Conservation (phyloP, 2,113 vertebrate genomes). For the Nothocercus julius region DNA sequence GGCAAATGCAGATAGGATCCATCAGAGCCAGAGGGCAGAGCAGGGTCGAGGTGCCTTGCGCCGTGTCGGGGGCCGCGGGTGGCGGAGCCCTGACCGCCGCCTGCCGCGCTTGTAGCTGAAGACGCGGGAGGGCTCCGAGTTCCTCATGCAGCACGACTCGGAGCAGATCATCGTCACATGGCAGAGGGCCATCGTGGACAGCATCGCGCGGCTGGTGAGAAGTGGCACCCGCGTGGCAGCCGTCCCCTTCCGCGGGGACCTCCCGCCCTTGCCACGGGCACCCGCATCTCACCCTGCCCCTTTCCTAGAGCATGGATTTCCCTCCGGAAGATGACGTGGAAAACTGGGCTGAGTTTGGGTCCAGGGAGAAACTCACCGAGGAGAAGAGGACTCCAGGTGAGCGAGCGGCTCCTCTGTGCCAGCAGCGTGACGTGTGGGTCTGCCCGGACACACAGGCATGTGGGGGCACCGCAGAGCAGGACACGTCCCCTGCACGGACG, state of each 20-base stretch:
- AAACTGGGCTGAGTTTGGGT: constrained; percentile 42
- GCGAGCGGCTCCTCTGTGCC: background rate
- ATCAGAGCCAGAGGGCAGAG: background rate
- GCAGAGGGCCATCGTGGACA: constrained; percentile 85
- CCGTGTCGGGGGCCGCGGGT: accelerated
- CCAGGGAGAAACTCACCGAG: constrained; percentile 80
- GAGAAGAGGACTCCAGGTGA: constrained; percentile 79
- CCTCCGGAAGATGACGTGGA: constrained; percentile 77
- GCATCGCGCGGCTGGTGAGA: constrained; percentile 84
- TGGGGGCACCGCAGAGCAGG: accelerated
- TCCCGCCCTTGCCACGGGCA: accelerated
- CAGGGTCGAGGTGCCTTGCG: background rate
- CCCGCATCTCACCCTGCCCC: background rate
- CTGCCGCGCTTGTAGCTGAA: constrained; percentile 77
- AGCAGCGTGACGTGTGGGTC: background rate
- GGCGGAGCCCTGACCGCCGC: background rate
- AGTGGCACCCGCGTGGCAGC: accelerated
- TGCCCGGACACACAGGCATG: accelerated
- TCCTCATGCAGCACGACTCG: constrained; percentile 92
- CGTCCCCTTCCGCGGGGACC: accelerated
- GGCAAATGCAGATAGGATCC: too few relatives aligned
- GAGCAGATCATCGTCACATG: constrained; percentile 92
- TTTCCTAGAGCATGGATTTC: constrained; percentile 60
- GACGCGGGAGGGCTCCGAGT: constrained; percentile 86
- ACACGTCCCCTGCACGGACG: background rate